phyloP scores from a whole-genome alignment of 1,140 invertebrate genomes.

The Teleogryllus occipitalis region DNA sequence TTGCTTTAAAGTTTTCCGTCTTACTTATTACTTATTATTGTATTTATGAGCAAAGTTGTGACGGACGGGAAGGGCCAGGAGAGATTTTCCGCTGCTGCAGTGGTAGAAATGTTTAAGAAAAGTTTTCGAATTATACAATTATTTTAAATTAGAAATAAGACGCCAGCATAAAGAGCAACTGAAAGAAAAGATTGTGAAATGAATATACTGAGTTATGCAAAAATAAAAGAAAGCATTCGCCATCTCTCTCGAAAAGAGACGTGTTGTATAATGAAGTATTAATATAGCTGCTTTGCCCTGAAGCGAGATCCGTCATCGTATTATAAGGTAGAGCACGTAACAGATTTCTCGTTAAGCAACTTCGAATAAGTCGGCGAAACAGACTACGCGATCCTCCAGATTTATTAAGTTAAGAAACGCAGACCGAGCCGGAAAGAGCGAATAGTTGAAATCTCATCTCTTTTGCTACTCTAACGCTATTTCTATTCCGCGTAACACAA shows the following conservation, averaged over 20 bases:
- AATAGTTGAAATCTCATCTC: background rate
- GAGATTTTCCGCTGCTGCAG: background rate
- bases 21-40: background rate
- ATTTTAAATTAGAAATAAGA: background rate
- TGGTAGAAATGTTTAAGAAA: background rate
- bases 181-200: background rate
- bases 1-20: background rate
- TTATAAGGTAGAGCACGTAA: background rate
- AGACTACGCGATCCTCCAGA: background rate
- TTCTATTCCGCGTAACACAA: background rate
- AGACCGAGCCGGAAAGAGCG: background rate
- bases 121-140: background rate
- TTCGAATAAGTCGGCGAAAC: background rate
- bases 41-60: background rate
- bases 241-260: background rate
- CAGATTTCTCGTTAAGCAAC: slow-evolving; percentile 4
- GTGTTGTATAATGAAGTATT: background rate
- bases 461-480: background rate
- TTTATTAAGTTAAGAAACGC: background rate
- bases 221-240: background rate
- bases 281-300: background rate
- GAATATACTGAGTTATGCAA: background rate
- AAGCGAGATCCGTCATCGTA: background rate
- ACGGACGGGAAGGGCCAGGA: background rate
- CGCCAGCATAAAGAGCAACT: background rate